Evolutionary conservation across 2,888 invertebrate genomes (phyloP), one percentile per base, ranked within the genome.

Genomic region (Cetonia aurata): DNA sequence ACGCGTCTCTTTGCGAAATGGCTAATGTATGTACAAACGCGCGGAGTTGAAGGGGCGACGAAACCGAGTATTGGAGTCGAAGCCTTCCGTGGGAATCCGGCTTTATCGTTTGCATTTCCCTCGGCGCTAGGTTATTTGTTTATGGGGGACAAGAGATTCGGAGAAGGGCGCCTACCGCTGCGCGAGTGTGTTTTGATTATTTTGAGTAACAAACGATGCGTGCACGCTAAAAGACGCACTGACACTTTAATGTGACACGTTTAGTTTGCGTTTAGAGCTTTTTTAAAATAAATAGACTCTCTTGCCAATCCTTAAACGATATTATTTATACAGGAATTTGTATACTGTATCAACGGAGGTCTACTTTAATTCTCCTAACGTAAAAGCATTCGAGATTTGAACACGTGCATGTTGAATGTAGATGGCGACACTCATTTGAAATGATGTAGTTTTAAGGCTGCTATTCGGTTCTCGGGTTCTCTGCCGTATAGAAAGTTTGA

Each of bases 1-100:
- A 65, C 62, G 62, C 62, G 62, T 17, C 62, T 65, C 33, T 65
- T 50, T 50, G 37, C 62, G 62, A 52, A 65, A 65, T 52, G 52
- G 62, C 19, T 52, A 52, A 52, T 52, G 62, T 65, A 37, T 15
- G n/a, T 52, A 50, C 15, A 52, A 65, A 37, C 50, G 31, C 62
- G 19, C 37, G 62, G 37, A 33, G 50, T 33, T 37, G 15, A 65
- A 50, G 50, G 50, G 50, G 37, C 19, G 62, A 41, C 15, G 50
- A 50, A 41, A 50, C 33, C 37, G 33, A 19, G 41, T 50, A 50
- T 46, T 44, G 12, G 13, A 46, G 25, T 46, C 46, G 46, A 37
- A 37, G 46, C 31, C n/a, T 60, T 60, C 46, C 60, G 60, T 60
- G 60, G 60, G 60, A 60, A 60, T 25, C n/a, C 31, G 8, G 19